Base-by-base conservation (phyloP, 2,113 vertebrate genomes). In the Nannobrachium achirus region DNA sequence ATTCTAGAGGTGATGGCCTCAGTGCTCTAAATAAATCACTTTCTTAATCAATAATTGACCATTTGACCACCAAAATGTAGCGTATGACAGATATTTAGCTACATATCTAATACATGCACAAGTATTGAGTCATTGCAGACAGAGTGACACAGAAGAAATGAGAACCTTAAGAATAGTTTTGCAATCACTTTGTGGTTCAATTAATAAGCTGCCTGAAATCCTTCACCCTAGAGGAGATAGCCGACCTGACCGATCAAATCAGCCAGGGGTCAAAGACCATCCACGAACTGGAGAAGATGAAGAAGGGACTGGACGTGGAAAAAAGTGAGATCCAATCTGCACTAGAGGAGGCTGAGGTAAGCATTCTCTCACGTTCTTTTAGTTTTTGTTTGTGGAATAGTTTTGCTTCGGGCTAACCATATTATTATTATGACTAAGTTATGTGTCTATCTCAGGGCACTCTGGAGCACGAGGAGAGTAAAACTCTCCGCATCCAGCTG, bases 401-500 rank as follows among this genome's bases (percentile, higher is more conserved):
- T 20, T 62, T 14, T 53, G 50, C 49, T 38, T 39, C 19, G 16
- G 49, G 16, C 13, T 14, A 48, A 8, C 16, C 8, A 1, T 51
- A 20, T 44, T 0, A 1, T 6, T 52, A 53, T 45, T 8, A n/a
- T n/a, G n/a, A n/a, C 10, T 20, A 16, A n/a, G 46, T 5, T 20
- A 1, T 62, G 8, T 56, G 14, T 79, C 9, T 66, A 41, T 76
- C 46, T 40, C 77, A 98, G 96, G 95, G 95, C 6, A 93, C 97
- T 41, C 87, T 98, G 82, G 97, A 98, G 73, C 94, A 98, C 0
- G 96, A 98, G 76, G 96, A 98, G 88, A 98, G 95, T 76, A 98
- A 97, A 89, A 95, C 94, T 0, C 89, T 98, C 48, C 89, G 94
- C 52, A 96, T 95, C 82, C 97, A 98, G 79, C 85, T 98, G 77